phyloP scores from a whole-genome alignment of 2,113 vertebrate species.

The Pelecanoides urinatrix region DNA sequence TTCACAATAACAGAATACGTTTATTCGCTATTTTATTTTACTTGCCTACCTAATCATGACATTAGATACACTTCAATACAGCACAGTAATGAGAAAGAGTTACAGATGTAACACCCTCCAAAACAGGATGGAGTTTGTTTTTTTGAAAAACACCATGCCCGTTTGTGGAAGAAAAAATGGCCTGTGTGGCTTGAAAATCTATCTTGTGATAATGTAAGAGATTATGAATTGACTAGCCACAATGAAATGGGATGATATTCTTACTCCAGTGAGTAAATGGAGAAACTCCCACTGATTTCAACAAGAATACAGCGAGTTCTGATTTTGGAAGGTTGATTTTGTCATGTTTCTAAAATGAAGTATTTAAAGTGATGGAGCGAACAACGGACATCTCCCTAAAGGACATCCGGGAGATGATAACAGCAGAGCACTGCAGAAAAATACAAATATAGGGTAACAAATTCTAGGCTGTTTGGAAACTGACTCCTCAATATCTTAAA shows the following conservation, averaged over 20 bases:
- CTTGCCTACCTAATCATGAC: neutral
- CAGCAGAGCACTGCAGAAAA: neutral
- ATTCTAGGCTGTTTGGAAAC: neutral
- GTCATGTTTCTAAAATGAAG: neutral
- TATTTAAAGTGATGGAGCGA: neutral
- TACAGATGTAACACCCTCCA: neutral
- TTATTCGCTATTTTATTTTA: neutral
- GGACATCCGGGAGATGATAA: neutral
- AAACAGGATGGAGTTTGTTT: neutral
- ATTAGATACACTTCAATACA: neutral
- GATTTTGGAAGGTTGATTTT: neutral
- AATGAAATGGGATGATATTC: neutral
- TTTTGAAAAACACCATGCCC: neutral
- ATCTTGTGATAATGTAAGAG: neutral
- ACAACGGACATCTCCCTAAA: neutral
- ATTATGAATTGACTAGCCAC: neutral
- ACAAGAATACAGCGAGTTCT: neutral
- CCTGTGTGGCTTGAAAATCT: neutral
- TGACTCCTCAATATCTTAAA: neutral
- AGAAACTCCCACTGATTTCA: neutral
- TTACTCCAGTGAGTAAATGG: neutral
- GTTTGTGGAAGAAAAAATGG: neutral
- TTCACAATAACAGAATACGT: neutral
- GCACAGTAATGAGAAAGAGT: neutral
- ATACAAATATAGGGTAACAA: neutral